Conservation (phyloP, 2,113 vertebrate genomes). For the Salvelinus sp. region DNA sequence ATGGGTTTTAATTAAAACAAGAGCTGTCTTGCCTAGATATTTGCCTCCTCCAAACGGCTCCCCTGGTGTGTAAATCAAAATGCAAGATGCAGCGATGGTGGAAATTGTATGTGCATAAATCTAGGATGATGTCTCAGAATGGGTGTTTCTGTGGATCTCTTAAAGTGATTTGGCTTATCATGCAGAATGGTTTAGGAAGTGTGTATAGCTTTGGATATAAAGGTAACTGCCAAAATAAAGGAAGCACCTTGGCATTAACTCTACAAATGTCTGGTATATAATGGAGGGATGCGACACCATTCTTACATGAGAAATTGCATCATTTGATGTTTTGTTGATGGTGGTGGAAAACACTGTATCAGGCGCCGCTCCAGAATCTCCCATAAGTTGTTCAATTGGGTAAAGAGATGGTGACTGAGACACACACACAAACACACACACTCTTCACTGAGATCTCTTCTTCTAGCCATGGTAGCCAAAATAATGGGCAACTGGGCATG, state of each 20-base stretch:
- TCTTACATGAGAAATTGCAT: too few relatives aligned
- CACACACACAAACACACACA: too few relatives aligned
- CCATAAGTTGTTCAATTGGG: too few relatives aligned
- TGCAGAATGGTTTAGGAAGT: not conserved
- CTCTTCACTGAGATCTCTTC: too few relatives aligned
- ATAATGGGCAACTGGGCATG: too few relatives aligned
- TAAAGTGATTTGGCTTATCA: not conserved
- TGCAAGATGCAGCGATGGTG: slow-evolving; percentile 35
- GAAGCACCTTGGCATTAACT: not conserved
- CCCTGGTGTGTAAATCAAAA: slow-evolving; percentile 57
- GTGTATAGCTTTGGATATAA: not conserved
- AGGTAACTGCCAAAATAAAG: too few relatives aligned
- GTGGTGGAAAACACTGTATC: too few relatives aligned
- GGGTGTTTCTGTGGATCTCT: not conserved
- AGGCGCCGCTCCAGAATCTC: too few relatives aligned
- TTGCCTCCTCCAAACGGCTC: slow-evolving; percentile 39
- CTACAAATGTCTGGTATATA: not conserved
- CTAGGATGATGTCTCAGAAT: slow-evolving; percentile 16
- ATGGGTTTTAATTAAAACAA: slow-evolving; percentile 62
- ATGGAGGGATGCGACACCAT: not conserved
- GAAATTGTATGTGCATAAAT: slow-evolving; percentile 45
- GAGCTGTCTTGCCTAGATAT: slow-evolving; percentile 57
- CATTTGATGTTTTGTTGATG: too few relatives aligned
- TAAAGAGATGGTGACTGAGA: too few relatives aligned
- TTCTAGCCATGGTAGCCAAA: too few relatives aligned